phyloP scores from a whole-genome alignment of 2,888 invertebrate species.

The Patella pellucida region DNA sequence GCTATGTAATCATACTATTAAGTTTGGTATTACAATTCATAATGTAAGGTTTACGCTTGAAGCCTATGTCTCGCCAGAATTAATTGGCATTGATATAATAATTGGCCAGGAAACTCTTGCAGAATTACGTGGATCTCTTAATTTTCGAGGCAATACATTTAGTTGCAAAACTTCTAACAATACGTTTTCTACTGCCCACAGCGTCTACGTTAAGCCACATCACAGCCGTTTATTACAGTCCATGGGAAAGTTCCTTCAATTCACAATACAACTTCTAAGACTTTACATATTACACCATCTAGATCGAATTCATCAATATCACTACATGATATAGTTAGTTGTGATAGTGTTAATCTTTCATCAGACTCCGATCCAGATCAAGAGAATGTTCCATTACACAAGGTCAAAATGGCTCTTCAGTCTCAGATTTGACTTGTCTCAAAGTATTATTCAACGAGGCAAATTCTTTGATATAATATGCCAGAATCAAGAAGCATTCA shows the following conservation, averaged over 20 bases:
- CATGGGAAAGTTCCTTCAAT: neutral
- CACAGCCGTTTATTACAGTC: too few species aligned
- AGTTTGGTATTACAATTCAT: too few species aligned
- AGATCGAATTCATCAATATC: neutral
- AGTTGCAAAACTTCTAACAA: too few species aligned
- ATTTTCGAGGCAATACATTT: too few species aligned
- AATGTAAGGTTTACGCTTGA: too few species aligned
- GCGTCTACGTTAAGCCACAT: too few species aligned
- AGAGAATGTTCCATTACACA: neutral
- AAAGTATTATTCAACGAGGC: neutral
- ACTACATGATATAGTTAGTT: neutral
- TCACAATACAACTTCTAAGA: neutral
- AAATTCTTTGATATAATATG: neutral
- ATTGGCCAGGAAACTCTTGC: too few species aligned
- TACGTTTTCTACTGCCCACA: too few species aligned
- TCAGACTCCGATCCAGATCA: neutral
- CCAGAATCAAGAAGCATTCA: neutral
- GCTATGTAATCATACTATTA: too few species aligned
- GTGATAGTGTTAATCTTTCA: neutral
- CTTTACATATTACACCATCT: neutral
- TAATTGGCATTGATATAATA: too few species aligned
- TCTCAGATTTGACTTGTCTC: neutral
- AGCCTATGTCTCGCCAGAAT: too few species aligned
- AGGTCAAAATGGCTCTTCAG: neutral
- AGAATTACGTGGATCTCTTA: too few species aligned